These are phyloP conservation scores for Antheraea pernyi DNA, from an alignment of 1,140 invertebrate species.

Conservation along the genomic window DNA sequence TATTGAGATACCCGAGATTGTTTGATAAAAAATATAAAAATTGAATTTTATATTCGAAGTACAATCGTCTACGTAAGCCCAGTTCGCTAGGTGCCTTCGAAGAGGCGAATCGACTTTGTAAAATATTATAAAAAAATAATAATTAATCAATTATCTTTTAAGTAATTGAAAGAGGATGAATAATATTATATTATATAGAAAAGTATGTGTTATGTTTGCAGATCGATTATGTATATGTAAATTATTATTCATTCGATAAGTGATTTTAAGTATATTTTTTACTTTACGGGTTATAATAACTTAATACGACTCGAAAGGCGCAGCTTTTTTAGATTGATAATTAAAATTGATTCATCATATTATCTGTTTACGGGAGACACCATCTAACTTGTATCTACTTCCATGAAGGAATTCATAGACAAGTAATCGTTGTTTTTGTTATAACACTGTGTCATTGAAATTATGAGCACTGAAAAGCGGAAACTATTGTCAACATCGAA, in stretches of 20 bases:
- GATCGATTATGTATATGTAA: neutral
- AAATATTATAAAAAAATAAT: neutral
- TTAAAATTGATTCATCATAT: too few relatives aligned
- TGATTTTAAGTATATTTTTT: neutral
- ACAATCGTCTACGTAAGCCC: neutral
- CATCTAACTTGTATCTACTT: too few relatives aligned
- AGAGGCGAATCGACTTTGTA: constrained; percentile 9
- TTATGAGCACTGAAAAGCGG: too few relatives aligned
- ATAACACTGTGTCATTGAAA: too few relatives aligned
- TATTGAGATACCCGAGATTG: too few relatives aligned
- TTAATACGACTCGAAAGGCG: too few relatives aligned
- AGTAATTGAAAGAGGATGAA: neutral
- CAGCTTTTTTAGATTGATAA: too few relatives aligned
- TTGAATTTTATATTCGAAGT: neutral
- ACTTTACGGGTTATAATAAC: neutral
- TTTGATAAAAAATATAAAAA: too few relatives aligned
- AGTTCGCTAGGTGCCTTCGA: constrained; percentile 10
- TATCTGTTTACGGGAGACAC: too few relatives aligned
- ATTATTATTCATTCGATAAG: neutral
- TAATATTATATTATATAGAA: neutral
- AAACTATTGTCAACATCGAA: too few relatives aligned
- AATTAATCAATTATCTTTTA: constrained; percentile 6
- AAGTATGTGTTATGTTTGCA: constrained; percentile 2
- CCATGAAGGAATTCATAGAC: too few relatives aligned
- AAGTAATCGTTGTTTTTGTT: too few relatives aligned